Evolutionary conservation across 2,888 invertebrate genomes (phyloP).

Genomic region (Parelbella ahira): DNA sequence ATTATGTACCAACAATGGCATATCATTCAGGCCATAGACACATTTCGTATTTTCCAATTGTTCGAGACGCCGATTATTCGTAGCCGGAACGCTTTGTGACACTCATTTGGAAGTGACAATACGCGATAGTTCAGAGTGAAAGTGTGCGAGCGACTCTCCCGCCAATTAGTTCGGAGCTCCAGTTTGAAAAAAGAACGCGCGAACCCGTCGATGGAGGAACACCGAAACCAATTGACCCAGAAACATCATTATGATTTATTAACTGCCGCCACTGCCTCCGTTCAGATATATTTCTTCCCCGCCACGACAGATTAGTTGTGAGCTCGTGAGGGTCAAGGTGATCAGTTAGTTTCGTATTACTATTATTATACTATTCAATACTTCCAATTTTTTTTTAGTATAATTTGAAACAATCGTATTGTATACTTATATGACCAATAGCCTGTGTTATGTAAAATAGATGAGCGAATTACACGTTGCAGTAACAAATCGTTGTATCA

Average conservation of each 20-base stretch:
- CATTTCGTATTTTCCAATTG: no score
- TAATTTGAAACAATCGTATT: no score
- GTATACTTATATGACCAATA: no score
- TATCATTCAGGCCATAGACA: no score
- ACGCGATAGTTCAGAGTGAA: constrained; percentile 21
- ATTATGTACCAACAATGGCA: no score
- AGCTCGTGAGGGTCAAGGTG: background rate
- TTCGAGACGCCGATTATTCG: no score
- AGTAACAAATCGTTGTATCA: no score
- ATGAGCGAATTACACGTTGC: no score
- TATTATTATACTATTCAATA: no score
- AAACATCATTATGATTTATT: constrained; percentile 24
- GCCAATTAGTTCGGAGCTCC: constrained; percentile 22
- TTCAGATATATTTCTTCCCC: constrained; percentile 15
- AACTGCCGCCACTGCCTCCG: constrained; percentile 9
- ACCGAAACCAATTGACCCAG: constrained; percentile 25
- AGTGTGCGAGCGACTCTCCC: constrained; percentile 13
- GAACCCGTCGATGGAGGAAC: constrained; percentile 18
- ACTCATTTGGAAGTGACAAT: constrained; percentile 17
- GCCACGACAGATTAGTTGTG: constrained; percentile 12
- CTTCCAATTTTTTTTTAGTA: no score
- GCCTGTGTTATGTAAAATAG: no score
- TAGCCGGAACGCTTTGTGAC: constrained; percentile 9
- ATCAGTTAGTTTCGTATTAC: background rate
- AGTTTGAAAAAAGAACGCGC: constrained; percentile 13